Conservation (phyloP, 2,113 vertebrate genomes). For the Erythrolamprus reginae region DNA sequence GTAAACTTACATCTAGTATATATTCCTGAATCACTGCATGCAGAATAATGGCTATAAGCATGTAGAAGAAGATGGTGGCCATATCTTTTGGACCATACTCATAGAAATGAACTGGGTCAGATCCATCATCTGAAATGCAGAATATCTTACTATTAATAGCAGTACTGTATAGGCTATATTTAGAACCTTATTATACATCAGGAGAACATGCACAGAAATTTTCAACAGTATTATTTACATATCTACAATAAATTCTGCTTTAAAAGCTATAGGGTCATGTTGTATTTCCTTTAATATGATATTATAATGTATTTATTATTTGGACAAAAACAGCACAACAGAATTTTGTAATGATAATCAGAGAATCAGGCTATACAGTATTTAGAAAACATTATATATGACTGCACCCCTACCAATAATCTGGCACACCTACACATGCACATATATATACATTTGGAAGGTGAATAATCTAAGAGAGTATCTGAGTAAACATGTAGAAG, state of each 20-base stretch:
- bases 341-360: background rate
- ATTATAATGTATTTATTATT: background rate
- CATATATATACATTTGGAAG: background rate
- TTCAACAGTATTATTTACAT: background rate
- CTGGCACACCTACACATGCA: background rate
- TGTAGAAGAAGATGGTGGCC: constrained; percentile 80
- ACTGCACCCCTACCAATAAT: background rate
- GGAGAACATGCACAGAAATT: background rate
- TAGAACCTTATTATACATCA: background rate
- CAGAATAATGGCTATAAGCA: constrained; percentile 78
- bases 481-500: background rate
- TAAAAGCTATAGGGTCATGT: background rate
- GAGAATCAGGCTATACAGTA: background rate
- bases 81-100: constrained; percentile 78
- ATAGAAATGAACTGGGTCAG: constrained; percentile 72
- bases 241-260: background rate
- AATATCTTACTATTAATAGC: background rate
- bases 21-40: constrained; percentile 82
- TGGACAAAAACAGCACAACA: background rate
- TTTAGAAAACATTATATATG: background rate
- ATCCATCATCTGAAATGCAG: constrained; percentile 62
- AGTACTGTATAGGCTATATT: background rate
- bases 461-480: background rate
- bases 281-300: background rate
- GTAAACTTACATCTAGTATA: constrained; percentile 74